Evolutionary conservation across 2,888 invertebrate species (phyloP).

Genomic region (Hedya salicella): DNA sequence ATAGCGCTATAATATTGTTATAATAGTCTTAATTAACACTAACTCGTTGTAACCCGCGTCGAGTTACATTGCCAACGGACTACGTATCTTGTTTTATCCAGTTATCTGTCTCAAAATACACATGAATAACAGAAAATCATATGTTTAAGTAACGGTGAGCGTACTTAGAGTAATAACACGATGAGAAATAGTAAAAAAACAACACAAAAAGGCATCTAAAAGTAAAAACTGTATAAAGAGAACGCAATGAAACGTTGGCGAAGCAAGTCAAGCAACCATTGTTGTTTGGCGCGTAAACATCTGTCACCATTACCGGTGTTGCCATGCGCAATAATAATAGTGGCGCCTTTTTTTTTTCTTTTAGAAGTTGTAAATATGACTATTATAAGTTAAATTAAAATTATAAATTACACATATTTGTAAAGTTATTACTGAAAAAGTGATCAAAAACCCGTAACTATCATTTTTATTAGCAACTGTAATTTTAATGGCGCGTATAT

Average conservation of each 20-base stretch:
- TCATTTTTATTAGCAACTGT: no score
- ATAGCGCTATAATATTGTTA: slow-evolving; percentile 48
- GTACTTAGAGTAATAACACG: slow-evolving; percentile 44
- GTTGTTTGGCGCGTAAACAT: slow-evolving; percentile 84
- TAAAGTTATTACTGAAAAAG: no score
- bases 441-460: no score
- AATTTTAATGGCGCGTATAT: no score
- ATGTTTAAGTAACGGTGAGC: slow-evolving; percentile 32
- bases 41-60: slow-evolving; percentile 52
- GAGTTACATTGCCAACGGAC: slow-evolving; percentile 47
- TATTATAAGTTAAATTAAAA: no score
- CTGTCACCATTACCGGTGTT: slow-evolving; percentile 66
- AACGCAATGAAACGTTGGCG: slow-evolving; percentile 59
- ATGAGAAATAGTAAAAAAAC: slow-evolving; percentile 46
- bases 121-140: slow-evolving; percentile 40
- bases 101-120: slow-evolving; percentile 22
- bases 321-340: slow-evolving; percentile 40
- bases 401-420: no score
- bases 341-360: slow-evolving; percentile 4
- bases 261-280: slow-evolving; percentile 63
- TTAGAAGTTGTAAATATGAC: neutral
- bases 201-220: slow-evolving; percentile 50
- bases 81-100: slow-evolving; percentile 14
- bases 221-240: slow-evolving; percentile 55
- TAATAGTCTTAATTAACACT: slow-evolving; percentile 43